Conservation (phyloP, 2,797 vertebrate genomes). For the Peromyscus eremicus region DNA sequence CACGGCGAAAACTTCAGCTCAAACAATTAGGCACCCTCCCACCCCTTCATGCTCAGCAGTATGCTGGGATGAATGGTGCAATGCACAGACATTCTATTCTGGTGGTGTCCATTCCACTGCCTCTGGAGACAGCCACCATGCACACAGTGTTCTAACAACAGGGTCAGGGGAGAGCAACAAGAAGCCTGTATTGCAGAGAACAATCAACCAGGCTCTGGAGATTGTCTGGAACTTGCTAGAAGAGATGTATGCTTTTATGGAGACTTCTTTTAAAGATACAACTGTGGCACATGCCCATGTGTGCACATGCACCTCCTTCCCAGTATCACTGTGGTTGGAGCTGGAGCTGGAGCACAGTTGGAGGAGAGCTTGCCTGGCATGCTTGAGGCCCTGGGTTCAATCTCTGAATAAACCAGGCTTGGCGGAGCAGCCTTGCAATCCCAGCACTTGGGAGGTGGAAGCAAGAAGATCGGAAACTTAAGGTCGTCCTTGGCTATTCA, state of each 20-base stretch:
- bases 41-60: not conserved
- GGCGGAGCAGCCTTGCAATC: not conserved
- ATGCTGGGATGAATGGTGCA: not conserved
- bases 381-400: not conserved
- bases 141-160: not conserved
- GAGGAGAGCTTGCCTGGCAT: not conserved
- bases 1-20: not conserved
- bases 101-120: not conserved
- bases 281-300: not conserved
- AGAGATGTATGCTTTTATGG: conserved; percentile 1
- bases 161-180: not conserved
- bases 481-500: not conserved
- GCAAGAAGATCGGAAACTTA: not conserved
- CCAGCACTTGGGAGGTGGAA: not conserved
- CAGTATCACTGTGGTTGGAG: not conserved
- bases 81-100: not conserved
- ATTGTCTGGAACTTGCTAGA: not conserved
- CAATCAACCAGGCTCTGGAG: not conserved
- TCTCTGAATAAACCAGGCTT: not conserved
- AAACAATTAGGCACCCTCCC: rapidly evolving
- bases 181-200: no score
- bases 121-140: not conserved
- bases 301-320: not conserved
- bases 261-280: not conserved
- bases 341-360: not conserved